Conservation (phyloP, 1,140 invertebrate genomes). For the Heliconius himera region DNA sequence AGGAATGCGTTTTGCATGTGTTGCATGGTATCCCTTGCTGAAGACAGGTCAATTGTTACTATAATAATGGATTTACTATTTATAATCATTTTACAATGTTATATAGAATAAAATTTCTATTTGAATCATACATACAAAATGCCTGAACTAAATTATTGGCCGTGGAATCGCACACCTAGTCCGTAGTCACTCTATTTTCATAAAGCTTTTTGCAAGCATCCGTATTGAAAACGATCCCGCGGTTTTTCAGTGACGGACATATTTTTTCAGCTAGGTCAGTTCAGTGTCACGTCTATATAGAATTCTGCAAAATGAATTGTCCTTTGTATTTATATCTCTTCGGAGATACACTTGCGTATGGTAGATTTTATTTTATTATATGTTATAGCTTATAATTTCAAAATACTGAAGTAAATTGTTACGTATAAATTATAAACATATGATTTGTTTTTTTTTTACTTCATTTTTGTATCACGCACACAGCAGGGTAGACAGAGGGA, state of each 20-base stretch:
- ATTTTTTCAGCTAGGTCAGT: not conserved
- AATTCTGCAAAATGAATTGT: not conserved
- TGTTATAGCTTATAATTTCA: not conserved
- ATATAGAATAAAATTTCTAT: not conserved
- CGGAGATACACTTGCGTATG: not conserved
- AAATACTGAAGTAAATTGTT: too few species aligned
- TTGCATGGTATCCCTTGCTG: too few species aligned
- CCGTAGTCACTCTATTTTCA: constrained; percentile 43
- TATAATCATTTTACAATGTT: too few species aligned
- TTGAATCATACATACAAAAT: not conserved
- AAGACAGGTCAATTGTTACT: too few species aligned
- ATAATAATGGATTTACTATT: too few species aligned
- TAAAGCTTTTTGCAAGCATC: constrained; percentile 33
- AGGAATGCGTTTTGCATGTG: too few species aligned
- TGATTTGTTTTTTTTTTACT: not conserved
- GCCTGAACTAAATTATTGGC: constrained; percentile 53
- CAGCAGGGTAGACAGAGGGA: too few species aligned
- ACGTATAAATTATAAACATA: not conserved
- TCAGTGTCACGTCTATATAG: constrained; percentile 1
- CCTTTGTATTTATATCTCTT: not conserved
- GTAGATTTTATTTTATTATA: not conserved
- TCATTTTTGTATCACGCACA: too few species aligned
- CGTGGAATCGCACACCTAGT: constrained; percentile 51
- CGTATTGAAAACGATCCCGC: constrained; percentile 32
- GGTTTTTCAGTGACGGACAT: constrained; percentile 30